phyloP scores from a whole-genome alignment of 2,797 vertebrate genomes.

The Anas bernieri region DNA sequence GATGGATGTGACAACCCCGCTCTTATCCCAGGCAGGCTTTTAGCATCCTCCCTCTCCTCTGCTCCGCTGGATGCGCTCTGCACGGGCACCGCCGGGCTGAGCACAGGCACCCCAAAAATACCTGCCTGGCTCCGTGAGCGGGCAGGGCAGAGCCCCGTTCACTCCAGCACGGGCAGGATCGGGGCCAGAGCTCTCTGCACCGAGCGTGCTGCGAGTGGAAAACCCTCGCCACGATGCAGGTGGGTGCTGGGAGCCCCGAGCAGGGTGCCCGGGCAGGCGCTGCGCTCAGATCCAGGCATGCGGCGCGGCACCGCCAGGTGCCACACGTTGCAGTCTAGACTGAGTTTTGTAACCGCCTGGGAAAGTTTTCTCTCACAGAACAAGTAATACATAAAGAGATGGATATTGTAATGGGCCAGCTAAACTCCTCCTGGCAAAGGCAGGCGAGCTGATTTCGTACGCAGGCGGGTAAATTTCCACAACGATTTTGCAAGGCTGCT shows the following conservation, averaged over 20 bases:
- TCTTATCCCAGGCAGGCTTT: conserved; percentile 80
- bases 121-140: background rate
- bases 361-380: conserved; percentile 69
- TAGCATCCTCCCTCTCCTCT: conserved; percentile 78
- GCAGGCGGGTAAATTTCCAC: conserved; percentile 71
- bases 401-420: conserved; percentile 71
- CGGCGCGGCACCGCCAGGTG: conserved; percentile 67
- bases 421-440: conserved; percentile 71
- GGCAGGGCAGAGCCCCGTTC: background rate
- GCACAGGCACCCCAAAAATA: background rate
- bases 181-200: background rate
- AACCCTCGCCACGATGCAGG: background rate
- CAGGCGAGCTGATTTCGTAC: conserved; percentile 63
- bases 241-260: background rate
- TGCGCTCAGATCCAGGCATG: conserved; percentile 56
- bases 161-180: background rate
- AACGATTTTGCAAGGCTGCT: conserved; percentile 69
- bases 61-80: background rate
- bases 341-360: conserved; percentile 74
- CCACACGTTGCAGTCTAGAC: conserved; percentile 70
- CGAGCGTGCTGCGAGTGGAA: background rate
- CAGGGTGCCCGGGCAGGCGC: conserved; percentile 23
- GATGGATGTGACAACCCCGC: conserved; percentile 76
- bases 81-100: background rate
- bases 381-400: conserved; percentile 70